Evolutionary conservation across 2,888 invertebrate genomes (phyloP), one percentile per base, ranked within the genome.

Genomic region (Xylota sylvarum): DNA sequence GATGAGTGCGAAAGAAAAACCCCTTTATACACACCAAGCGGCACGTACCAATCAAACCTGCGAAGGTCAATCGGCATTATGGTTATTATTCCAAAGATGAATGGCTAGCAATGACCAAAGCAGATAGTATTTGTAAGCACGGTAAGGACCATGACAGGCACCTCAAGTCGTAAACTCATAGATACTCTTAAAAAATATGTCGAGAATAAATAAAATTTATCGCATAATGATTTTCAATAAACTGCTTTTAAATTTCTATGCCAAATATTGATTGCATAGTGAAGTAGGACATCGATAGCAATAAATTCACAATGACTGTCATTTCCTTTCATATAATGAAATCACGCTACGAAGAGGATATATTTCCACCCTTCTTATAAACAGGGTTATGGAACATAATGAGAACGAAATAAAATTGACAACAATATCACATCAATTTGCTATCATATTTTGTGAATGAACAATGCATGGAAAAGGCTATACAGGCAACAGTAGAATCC

Each of bases 401-500:
- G 14, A 17, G 35, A 19, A 10, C 10, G 19, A 56, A 56, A 56
- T 56, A 17, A 56, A 56, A 56, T 56, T 17, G 17, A 5, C 10
- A 10, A 35, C 17, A 9, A 14, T 23, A 23, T 23, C 23, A 1
- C 23, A 23, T 23, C 23, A 32, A 32, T 37, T 37, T 37, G 37
- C 37, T 37, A 32, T 32, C 5, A 32, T 32, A 6, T 32, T 32
- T 40, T 40, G 17, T 46, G 2, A 17, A 17, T 17, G 10, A 50
- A 50, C 50, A 50, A 50, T 50, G 23, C 23, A 50, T 23, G 23
- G 2, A 50, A 23, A 14, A 27, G 23, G 50, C 48, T 48, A 50
- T 10, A 50, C 23, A 23, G 7, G 32, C 32, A 32, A 7, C 4
- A 32, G 32, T 5, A 32, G 23, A n/a, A 23, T 23, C 2, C 23